Conservation (phyloP, 2,797 vertebrate genomes). For the Lateolabrax maculatus region DNA sequence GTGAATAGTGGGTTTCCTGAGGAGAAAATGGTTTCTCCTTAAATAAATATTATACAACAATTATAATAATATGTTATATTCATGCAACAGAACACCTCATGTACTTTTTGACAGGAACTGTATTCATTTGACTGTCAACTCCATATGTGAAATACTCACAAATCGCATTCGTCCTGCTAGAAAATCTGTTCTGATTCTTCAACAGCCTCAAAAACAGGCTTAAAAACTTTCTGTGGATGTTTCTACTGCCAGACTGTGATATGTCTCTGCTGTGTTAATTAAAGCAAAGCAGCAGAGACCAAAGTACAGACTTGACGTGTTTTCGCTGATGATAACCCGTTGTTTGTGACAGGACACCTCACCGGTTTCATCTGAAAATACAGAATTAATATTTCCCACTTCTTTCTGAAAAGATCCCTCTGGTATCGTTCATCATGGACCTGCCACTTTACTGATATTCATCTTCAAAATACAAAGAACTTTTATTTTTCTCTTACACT, state of each 20-base stretch:
- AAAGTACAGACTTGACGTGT: neutral
- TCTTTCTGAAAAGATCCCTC: neutral
- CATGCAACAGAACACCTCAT: no score
- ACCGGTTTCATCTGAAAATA: neutral
- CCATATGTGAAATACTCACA: no score
- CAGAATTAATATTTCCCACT: neutral
- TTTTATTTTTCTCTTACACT: no score
- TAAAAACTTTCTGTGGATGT: no score
- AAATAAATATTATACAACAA: no score
- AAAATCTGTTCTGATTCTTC: neutral
- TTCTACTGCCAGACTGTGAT: neutral
- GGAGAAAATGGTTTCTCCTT: neutral
- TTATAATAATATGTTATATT: no score
- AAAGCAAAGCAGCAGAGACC: neutral
- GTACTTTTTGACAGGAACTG: neutral
- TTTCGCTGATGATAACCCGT: neutral
- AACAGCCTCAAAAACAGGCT: no score
- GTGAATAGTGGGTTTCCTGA: no score
- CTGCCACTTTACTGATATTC: neutral
- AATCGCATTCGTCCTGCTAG: no score
- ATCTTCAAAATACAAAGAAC: neutral
- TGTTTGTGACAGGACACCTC: neutral
- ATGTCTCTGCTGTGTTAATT: neutral
- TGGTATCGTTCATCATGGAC: neutral
- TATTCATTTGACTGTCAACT: no score